phyloP scores from a whole-genome alignment of 2,888 invertebrate genomes.

The Caenorhabditis sulstoni region DNA sequence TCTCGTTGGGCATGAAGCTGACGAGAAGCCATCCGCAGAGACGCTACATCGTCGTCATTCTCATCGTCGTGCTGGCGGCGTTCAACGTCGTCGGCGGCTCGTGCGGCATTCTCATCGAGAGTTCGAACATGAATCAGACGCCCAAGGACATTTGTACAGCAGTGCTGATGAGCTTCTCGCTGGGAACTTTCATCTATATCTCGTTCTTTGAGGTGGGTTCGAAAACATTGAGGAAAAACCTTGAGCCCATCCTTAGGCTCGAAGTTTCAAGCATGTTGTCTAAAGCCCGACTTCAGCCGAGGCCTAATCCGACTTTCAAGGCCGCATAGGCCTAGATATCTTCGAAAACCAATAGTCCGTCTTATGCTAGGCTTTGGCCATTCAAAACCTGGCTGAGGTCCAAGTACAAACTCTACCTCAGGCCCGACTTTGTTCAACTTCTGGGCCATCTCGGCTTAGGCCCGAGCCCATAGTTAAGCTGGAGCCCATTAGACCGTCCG shows the following conservation, averaged over 20 bases:
- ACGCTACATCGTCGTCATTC: conserved; percentile 60
- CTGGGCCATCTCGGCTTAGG: no score
- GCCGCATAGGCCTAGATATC: no score
- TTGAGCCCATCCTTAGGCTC: no score
- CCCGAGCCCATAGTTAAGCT: no score
- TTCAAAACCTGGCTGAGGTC: no score
- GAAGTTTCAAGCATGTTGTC: background rate
- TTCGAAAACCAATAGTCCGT: no score
- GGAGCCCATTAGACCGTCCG: background rate
- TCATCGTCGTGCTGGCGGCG: conserved; percentile 64
- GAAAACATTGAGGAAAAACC: no score
- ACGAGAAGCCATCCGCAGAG: conserved; percentile 64
- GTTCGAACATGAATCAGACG: conserved; percentile 65
- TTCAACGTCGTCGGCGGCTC: conserved; percentile 70
- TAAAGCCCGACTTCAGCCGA: no score
- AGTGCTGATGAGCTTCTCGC: conserved; percentile 69
- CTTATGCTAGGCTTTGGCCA: no score
- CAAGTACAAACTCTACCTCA: no score
- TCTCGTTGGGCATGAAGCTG: conserved; percentile 64
- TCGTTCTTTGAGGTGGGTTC: conserved; percentile 73
- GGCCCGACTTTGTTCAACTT: no score
- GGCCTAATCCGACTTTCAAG: no score
- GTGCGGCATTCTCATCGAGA: conserved; percentile 73
- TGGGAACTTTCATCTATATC: conserved; percentile 76
- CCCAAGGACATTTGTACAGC: conserved; percentile 68